These are phyloP conservation scores for Drosophila teissieri DNA, from an alignment of 1,140 invertebrate species.

Conservation along the genomic window DNA sequence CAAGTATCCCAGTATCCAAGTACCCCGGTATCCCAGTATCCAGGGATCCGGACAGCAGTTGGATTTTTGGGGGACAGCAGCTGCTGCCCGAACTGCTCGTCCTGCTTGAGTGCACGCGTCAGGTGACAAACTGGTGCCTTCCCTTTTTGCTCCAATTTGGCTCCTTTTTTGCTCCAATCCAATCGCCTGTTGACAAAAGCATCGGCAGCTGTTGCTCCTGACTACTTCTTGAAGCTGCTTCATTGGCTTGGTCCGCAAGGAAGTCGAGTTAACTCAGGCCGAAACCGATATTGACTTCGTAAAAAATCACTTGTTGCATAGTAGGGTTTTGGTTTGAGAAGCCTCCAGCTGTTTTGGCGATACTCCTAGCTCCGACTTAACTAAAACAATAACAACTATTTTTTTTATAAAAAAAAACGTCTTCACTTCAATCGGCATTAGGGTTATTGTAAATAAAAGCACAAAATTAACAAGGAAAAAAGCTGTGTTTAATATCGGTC, in stretches of 20 bases:
- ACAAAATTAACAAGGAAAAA: too few species aligned
- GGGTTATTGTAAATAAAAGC: too few species aligned
- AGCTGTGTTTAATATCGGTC: too few species aligned
- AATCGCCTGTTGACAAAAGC: constrained; percentile 47
- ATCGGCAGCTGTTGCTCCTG: constrained; percentile 69
- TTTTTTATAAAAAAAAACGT: too few species aligned
- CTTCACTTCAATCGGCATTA: too few species aligned
- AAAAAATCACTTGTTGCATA: constrained; percentile 9
- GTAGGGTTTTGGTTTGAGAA: neutral
- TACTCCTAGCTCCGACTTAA: neutral
- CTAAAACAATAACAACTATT: neutral
- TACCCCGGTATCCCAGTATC: neutral
- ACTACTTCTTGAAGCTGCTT: constrained; percentile 49
- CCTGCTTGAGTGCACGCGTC: constrained; percentile 69
- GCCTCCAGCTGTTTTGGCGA: neutral
- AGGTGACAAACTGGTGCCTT: constrained; percentile 70
- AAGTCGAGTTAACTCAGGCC: constrained; percentile 51
- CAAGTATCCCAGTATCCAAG: constrained; percentile 10
- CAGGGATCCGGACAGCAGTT: constrained; percentile 6
- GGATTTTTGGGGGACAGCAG: constrained; percentile 49
- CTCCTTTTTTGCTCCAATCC: constrained; percentile 5
- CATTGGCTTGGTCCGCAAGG: constrained; percentile 42
- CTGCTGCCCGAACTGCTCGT: constrained; percentile 51
- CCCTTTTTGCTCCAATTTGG: neutral
- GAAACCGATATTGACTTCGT: constrained; percentile 43